phyloP scores from a whole-genome alignment of 2,113 vertebrate genomes.

The Grammomys surdaster region DNA sequence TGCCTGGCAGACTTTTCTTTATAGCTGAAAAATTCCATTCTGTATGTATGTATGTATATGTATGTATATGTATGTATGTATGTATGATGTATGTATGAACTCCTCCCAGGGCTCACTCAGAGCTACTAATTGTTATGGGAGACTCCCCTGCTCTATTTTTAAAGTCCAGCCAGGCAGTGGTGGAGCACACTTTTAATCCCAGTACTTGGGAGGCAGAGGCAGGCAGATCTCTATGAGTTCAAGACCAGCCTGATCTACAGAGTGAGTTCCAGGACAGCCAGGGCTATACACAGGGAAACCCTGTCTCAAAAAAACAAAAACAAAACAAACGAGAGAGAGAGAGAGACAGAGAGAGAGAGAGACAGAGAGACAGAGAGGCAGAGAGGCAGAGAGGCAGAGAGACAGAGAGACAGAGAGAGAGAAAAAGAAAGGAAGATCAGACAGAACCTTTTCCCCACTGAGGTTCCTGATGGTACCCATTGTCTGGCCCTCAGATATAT shows the following conservation, averaged over 20 bases:
- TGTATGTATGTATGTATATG: neutral
- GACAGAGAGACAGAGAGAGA: no score
- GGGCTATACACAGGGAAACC: neutral
- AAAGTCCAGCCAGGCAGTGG: neutral
- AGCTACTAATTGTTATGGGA: neutral
- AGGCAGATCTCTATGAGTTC: neutral
- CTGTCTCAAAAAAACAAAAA: neutral
- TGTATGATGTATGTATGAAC: neutral
- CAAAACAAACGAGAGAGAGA: accelerated
- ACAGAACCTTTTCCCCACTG: neutral
- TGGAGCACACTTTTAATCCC: neutral
- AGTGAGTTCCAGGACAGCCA: neutral
- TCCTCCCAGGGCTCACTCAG: neutral
- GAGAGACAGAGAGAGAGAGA: no score
- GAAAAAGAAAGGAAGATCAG: neutral
- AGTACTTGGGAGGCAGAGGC: neutral
- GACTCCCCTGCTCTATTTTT: neutral
- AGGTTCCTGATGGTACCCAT: neutral
- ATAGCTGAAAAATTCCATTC: neutral
- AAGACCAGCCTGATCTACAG: neutral
- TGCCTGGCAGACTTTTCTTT: no score
- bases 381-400: no score
- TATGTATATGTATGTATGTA: neutral
- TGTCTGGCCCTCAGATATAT: neutral
- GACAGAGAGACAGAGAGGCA: no score